A percentile compares a stretch with the other conserved stretches of the same genome.
Evolutionary conservation across 2,113 vertebrate genomes (phyloP).

Genomic region (Cranoglanis bouderius): DNA sequence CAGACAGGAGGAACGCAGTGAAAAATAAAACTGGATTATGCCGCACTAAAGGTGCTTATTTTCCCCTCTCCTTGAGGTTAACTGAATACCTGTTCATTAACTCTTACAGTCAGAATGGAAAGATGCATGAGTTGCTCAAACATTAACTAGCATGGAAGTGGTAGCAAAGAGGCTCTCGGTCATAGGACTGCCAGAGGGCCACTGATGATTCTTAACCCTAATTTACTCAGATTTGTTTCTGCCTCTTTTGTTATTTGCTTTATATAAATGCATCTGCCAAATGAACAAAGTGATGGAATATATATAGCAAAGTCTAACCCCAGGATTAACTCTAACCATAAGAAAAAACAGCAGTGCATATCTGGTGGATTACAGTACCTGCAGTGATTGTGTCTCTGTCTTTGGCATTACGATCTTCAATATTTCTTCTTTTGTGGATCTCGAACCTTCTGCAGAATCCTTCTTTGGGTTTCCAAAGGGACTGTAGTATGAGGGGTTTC

Average conservation of each 20-base stretch:
- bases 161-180: neutral
- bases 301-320: neutral
- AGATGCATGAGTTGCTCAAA: neutral
- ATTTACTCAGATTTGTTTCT: neutral
- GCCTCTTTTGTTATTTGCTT: neutral
- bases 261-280: neutral
- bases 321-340: neutral
- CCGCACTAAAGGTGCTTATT: neutral
- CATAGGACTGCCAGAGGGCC: neutral
- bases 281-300: neutral
- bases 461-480: conserved; percentile 79
- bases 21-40: neutral
- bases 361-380: conserved; percentile 61
- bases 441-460: conserved; percentile 77
- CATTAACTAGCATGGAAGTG: neutral
- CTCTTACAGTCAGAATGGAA: neutral
- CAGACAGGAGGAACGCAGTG: neutral
- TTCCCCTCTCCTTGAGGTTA: neutral
- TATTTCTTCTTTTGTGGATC: conserved; percentile 66
- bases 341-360: neutral
- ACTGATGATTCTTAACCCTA: too few relatives aligned
- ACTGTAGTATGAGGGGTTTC: conserved; percentile 77
- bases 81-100: neutral
- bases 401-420: conserved; percentile 66
- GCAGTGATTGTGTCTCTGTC: conserved; percentile 71